A percentile compares a stretch with the other conserved stretches of the same genome.
Evolutionary conservation across 2,113 vertebrate species (phyloP).

Genomic region (Chionomys nivalis): DNA sequence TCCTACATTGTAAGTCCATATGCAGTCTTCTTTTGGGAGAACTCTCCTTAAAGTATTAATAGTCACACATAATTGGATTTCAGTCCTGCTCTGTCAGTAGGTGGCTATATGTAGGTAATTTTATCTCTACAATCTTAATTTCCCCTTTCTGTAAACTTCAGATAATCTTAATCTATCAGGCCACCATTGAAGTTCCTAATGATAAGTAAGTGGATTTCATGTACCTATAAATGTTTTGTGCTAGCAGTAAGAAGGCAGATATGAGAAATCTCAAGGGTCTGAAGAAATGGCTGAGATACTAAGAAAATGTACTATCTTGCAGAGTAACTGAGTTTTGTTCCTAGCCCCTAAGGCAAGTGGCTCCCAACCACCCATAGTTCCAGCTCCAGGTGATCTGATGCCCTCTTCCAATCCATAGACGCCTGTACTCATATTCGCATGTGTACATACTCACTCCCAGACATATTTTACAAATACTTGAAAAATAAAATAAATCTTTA

Average conservation of each 20-base stretch:
- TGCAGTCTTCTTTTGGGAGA: neutral
- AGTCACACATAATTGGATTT: neutral
- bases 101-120: neutral
- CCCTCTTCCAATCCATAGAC: neutral
- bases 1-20: neutral
- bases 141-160: constrained; percentile 44
- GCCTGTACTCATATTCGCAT: neutral
- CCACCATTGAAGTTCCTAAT: neutral
- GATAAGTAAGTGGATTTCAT: constrained; percentile 25
- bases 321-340: too few relatives aligned
- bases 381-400: neutral
- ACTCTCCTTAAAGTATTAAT: neutral
- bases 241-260: neutral
- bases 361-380: neutral
- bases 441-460: neutral
- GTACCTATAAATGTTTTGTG: neutral
- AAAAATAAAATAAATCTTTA: neutral
- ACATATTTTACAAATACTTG: neutral
- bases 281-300: neutral
- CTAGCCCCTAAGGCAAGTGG: neutral
- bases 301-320: neutral
- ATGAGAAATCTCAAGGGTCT: neutral
- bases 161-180: neutral
- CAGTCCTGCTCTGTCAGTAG: neutral
- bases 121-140: constrained; percentile 10